Evolutionary conservation across 2,113 vertebrate genomes (phyloP).

Genomic region (Sinosuthora webbiana): DNA sequence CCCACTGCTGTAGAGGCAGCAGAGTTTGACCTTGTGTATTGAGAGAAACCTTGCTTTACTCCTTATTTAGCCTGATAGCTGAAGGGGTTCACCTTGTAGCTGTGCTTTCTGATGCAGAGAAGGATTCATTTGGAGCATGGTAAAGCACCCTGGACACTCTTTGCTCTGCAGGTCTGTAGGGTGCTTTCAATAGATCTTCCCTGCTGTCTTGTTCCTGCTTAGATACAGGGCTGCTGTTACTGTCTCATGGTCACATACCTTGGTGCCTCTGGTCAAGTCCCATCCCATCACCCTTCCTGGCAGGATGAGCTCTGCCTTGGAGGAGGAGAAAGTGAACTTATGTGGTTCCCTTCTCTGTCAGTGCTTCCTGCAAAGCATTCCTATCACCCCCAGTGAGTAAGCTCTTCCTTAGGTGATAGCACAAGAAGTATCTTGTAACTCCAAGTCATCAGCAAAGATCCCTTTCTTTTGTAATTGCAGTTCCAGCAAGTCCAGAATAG

Average conservation of each 20-base stretch:
- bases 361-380: neutral
- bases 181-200: neutral
- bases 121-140: neutral
- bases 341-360: neutral
- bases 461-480: constrained; percentile 70
- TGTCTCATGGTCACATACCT: neutral
- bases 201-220: neutral
- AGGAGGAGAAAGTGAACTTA: neutral
- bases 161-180: neutral
- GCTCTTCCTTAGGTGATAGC: neutral
- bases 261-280: neutral
- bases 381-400: neutral
- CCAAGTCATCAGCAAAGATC: neutral
- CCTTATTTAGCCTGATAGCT: neutral
- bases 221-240: neutral
- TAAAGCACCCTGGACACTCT: neutral
- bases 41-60: neutral
- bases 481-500: constrained; percentile 93
- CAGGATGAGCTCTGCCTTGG: neutral
- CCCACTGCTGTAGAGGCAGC: neutral
- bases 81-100: neutral
- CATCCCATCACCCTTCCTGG: neutral
- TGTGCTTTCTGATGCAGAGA: neutral
- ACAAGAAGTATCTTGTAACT: neutral
- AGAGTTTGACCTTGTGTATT: neutral